Percentiles rank a stretch among this genome's conserved stretches.
Evolutionary conservation across 2,113 vertebrate species (phyloP).

Genomic region (Dunckerocampus dactyliophorus): DNA sequence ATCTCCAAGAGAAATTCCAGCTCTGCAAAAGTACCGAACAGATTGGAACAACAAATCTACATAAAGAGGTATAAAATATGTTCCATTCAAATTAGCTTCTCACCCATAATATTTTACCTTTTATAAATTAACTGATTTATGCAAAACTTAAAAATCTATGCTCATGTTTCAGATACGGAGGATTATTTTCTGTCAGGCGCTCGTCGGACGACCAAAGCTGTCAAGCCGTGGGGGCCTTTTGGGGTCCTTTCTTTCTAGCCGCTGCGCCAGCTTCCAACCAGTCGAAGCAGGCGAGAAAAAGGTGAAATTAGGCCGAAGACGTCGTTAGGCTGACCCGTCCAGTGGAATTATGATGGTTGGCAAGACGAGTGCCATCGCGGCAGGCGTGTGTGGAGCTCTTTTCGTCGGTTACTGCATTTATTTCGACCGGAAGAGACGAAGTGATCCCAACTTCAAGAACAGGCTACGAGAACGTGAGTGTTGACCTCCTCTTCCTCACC

Average conservation of each 20-base stretch:
- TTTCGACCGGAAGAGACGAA: conserved; percentile 89
- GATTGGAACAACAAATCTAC: no score
- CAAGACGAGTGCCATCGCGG: conserved; percentile 83
- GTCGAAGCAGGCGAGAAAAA: background rate
- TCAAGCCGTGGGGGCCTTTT: conserved; percentile 31
- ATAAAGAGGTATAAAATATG: no score
- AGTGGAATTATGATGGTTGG: conserved; percentile 76
- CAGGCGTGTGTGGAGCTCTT: conserved; percentile 88
- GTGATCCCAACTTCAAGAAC: conserved; percentile 92
- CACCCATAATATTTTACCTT: no score
- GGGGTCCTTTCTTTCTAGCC: conserved; percentile 45
- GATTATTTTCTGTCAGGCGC: conserved; percentile 41
- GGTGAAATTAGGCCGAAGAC: background rate
- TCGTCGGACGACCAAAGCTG: background rate
- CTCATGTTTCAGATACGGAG: no score
- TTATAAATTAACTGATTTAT: no score
- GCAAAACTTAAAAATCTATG: no score
- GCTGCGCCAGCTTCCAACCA: conserved; percentile 2
- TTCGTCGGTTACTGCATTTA: conserved; percentile 93
- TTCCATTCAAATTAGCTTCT: no score
- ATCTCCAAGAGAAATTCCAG: no score
- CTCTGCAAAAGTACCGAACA: no score
- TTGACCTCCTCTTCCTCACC: conserved; percentile 29
- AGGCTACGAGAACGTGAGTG: conserved; percentile 89
- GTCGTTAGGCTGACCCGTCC: background rate